These are phyloP conservation scores for Mus spicilegus DNA, from an alignment of 2,113 vertebrate genomes.

Conservation along the genomic window DNA sequence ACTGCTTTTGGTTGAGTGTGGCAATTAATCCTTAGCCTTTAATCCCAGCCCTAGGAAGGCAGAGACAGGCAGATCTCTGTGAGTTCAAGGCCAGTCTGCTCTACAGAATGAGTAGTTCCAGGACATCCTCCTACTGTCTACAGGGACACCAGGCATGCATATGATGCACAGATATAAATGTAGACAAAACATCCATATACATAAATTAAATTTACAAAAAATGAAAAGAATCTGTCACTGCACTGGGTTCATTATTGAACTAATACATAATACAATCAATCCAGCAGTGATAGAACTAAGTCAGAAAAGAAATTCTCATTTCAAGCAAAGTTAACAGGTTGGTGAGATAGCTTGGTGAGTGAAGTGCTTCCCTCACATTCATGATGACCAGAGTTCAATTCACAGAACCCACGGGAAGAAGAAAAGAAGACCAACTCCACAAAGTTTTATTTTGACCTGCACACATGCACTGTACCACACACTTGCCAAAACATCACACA, in stretches of 20 bases:
- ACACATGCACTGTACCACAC: background rate
- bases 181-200: no score
- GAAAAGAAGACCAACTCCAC: background rate
- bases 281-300: background rate
- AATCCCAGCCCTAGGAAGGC: no score
- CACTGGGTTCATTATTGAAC: background rate
- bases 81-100: no score
- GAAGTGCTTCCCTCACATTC: background rate
- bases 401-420: background rate
- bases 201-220: no score
- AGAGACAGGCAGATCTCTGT: no score
- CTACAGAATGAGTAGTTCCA: no score
- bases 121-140: no score
- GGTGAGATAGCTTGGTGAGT: background rate
- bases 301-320: background rate
- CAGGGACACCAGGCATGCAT: no score
- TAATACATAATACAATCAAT: background rate
- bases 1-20: no score
- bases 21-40: no score
- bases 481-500: background rate
- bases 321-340: background rate
- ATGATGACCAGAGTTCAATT: background rate
- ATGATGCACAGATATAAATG: no score
- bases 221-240: background rate
- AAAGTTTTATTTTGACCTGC: background rate